These are phyloP conservation scores for Mycogona germanica DNA, from an alignment of 2,888 invertebrate genomes.

Conservation along the genomic window DNA sequence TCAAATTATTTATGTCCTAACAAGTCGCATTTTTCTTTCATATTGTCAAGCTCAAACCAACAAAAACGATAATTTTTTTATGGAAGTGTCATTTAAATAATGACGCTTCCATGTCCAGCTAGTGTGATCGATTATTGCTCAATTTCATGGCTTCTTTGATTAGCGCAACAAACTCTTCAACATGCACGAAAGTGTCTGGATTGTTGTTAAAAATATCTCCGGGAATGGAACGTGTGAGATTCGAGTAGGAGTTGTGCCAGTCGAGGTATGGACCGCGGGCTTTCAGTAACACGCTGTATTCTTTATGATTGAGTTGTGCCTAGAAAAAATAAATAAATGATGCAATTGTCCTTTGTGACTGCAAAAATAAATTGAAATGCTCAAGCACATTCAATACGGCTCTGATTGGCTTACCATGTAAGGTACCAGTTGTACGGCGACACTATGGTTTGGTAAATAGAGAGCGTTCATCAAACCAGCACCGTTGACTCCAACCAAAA, in stretches of 20 bases:
- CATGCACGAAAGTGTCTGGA: background rate
- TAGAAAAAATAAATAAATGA: background rate
- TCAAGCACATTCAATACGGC: no score
- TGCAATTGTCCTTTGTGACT: no score
- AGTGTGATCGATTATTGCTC: no score
- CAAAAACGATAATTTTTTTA: no score
- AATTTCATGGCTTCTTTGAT: conserved; percentile 2
- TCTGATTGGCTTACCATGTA: conserved; percentile 23
- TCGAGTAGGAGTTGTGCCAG: background rate
- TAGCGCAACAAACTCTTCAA: background rate
- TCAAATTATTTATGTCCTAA: no score
- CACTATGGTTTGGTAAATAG: conserved; percentile 24
- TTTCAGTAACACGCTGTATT: background rate
- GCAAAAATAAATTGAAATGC: background rate
- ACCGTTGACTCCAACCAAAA: conserved; percentile 28
- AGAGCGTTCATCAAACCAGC: conserved; percentile 28
- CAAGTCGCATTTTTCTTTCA: no score
- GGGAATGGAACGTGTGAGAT: background rate
- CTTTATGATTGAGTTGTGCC: conserved; percentile 2
- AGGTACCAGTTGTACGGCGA: conserved; percentile 27
- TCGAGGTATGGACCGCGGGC: background rate
- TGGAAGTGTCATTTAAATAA: no score
- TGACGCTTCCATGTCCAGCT: no score
- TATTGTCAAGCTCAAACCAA: no score
- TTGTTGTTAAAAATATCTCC: background rate